These are phyloP conservation scores for Hirtodrosophila duncani DNA, from an alignment of 2,888 invertebrate species.

Conservation along the genomic window DNA sequence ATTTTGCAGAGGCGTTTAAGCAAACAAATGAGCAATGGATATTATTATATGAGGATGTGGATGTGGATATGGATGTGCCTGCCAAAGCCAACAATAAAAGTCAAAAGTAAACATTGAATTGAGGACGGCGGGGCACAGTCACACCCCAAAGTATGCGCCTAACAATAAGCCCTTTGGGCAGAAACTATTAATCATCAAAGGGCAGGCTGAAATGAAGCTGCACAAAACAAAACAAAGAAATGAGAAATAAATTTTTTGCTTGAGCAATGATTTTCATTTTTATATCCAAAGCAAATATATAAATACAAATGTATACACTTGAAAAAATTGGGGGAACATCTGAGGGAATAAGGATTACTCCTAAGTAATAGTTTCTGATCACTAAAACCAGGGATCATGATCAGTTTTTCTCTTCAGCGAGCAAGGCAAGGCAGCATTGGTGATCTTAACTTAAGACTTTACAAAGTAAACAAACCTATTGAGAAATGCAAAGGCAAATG, in stretches of 20 bases:
- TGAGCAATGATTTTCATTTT: constrained; percentile 66
- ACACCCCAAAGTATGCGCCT: neutral
- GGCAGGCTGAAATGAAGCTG: constrained; percentile 40
- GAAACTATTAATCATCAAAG: constrained; percentile 67
- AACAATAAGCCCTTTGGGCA: constrained; percentile 34
- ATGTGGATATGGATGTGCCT: constrained; percentile 17
- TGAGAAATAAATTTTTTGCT: constrained; percentile 65
- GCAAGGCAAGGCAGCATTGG: too few relatives aligned
- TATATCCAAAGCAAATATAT: constrained; percentile 6
- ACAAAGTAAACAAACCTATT: too few relatives aligned
- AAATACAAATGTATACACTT: constrained; percentile 17
- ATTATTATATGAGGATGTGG: constrained; percentile 33
- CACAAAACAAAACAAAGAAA: constrained; percentile 50
- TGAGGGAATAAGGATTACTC: too few relatives aligned
- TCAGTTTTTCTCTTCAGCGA: too few relatives aligned
- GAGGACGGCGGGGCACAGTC: neutral
- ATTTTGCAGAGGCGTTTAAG: constrained; percentile 50
- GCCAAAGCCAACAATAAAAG: constrained; percentile 44
- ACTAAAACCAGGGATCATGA: too few relatives aligned
- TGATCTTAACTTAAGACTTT: too few relatives aligned
- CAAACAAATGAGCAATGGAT: constrained; percentile 40
- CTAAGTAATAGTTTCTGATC: too few relatives aligned
- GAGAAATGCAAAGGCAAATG: too few relatives aligned
- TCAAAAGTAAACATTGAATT: constrained; percentile 56
- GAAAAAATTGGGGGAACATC: too few relatives aligned